Base-by-base conservation (phyloP, 23 tunicate species). In the Halocynthia aurantium region DNA sequence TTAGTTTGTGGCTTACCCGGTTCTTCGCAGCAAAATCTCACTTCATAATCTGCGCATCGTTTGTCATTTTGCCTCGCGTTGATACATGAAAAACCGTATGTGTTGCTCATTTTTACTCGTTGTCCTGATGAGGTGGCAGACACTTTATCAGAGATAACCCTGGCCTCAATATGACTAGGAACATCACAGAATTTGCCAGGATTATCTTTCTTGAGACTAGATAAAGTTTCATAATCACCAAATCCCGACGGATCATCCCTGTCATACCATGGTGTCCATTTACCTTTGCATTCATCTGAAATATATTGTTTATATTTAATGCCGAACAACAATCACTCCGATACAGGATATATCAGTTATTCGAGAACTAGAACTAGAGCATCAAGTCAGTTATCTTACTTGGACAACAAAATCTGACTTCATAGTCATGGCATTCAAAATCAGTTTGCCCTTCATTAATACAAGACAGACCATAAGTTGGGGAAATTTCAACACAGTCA, bases 321-420 rank as follows among this genome's bases (percentile, higher is more conserved):
- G 44, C 44, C 44, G 44, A n/a, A n/a, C n/a, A n/a, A n/a, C n/a
- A n/a, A n/a, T n/a, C n/a, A n/a, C n/a, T n/a, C n/a, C n/a, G n/a
- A n/a, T n/a, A n/a, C n/a, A n/a, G n/a, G 44, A 31, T 31, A 31
- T 0, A 31, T 60, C 64, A n/a, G n/a, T 4, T 60, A 15, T 4
- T 60, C 4, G 17, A 4, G 4, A 60, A 60, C n/a, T n/a, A 15
- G n/a, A 0, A 1, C 19, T 44, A 20, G 5, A 67, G 31, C 22
- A 67, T 20, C 22, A 67, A 13, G 31, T 72, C 62, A 22, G 17
- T 55, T 18, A 17, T 8, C 66, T 65, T 72, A 85, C 90, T 55
- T 78, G 57, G 21, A 75, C 90, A 85, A 69, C 90, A 85, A 53
- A 79, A 85, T 5, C 90, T 73, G 13, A 85, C 80, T 40, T 83